Evolutionary conservation across 2,113 vertebrate species (phyloP), one percentile per base, ranked within the genome.

Genomic region (Lagopus leucura): DNA sequence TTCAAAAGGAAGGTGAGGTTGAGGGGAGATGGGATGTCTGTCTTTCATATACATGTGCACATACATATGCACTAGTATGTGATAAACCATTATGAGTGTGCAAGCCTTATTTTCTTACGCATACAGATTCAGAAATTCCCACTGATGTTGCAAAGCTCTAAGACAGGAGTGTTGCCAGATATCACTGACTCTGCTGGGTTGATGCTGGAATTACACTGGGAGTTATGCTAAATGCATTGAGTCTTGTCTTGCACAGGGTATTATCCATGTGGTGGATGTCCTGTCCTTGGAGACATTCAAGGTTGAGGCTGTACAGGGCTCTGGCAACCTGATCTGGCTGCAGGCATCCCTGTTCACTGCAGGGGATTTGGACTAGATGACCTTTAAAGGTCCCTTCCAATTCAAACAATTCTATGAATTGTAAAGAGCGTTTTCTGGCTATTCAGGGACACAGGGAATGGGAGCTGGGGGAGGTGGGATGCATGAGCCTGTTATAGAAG

Each of bases 191-290:
- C 27, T 50, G 13, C 13, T 10, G 14, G 16, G 9, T 34, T 80
- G 64, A 27, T 64, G 45, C 9, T 11, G 63, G 55, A 82, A 70
- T 71, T 80, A 58, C 20, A 5, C 0, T 50, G 58, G 36, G 50
- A 86, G 11, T 66, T 85, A 38, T 0, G 1, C 16, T 48, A 48
- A 66, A 70, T 25, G 21, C 0, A 0, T 36, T 24, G 30, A 85
- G 27, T 34, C 12, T 28, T 0, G 1, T 48, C 27, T 82, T 63
- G 54, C 4, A 8, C 0, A 0, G 27, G 16, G 7, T 21, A 13
- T 58, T 11, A 45, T 20, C 6, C 2, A 1, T 27, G 28, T 19
- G 28, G 15, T 54, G 27, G 52, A 54, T 54, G 52, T 28, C 27
- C 52, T 54, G 52, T 54, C 27, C 27, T 27, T 54, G 15, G 52